Percentiles rank a stretch among this genome's conserved stretches.
phyloP scores from a whole-genome alignment of 2,113 vertebrate genomes.

The Alexandromys fortis region DNA sequence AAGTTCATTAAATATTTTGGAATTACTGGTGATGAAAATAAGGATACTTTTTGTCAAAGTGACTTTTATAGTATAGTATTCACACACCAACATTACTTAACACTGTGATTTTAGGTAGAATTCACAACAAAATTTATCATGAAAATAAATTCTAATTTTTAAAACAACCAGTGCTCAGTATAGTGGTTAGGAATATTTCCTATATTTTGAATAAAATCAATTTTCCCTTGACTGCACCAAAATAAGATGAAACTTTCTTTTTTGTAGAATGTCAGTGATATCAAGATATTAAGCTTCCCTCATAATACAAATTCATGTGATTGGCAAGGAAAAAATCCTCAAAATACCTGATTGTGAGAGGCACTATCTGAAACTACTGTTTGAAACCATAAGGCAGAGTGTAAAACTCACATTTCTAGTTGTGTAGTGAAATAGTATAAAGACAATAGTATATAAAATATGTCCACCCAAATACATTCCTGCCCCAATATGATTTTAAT shows the following conservation, averaged over 20 bases:
- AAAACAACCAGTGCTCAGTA: not conserved
- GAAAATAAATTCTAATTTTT: not conserved
- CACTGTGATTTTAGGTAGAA: not conserved
- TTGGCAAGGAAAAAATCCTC: not conserved
- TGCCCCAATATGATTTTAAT: not conserved
- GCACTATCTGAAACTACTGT: not conserved
- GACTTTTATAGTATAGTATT: not conserved
- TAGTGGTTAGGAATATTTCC: not conserved
- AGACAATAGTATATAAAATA: too few relatives aligned
- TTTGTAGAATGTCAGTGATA: not conserved
- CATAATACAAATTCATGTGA: not conserved
- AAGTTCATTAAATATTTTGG: not conserved
- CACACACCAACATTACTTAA: not conserved
- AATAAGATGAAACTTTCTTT: not conserved
- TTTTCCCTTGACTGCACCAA: not conserved
- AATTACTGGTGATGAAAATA: not conserved
- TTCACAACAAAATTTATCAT: constrained; percentile 23
- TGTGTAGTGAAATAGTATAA: not conserved
- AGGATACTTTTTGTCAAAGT: not conserved
- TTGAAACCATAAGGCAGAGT: not conserved
- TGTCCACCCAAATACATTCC: not conserved
- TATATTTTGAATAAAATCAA: not conserved
- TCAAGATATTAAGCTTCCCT: not conserved
- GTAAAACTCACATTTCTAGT: not conserved
- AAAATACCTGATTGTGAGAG: not conserved